Evolutionary conservation across 64 coral and sea anemone genomes (phyloP), one percentile per base, ranked within the genome.

Genomic region (Dendrophyllia cribrosa): DNA sequence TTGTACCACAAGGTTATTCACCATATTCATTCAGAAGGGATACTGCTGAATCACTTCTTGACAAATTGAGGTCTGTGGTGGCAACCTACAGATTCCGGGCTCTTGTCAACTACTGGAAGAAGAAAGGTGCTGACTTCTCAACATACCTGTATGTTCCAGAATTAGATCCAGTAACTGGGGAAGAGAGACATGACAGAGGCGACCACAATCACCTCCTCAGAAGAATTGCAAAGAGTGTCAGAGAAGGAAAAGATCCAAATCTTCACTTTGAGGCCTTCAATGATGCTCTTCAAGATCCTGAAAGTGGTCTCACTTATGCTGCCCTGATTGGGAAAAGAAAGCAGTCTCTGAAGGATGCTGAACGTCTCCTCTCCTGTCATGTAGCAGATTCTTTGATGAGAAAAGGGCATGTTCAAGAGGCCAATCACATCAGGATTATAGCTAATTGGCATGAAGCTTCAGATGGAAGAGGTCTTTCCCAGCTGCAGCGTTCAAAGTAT

Each of bases 141-240:
- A 9, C 45, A 0, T 76, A 86, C 44, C 15, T 92, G 71, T 92
- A 86, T 43, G 22, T 92, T 64, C 80, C 80, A 15, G 80, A 92
- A 19, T 4, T 92, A 5, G 90, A 92, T n/a, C 71, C 80, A 11
- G 20, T 86, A 0, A 85, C 80, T 16, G 47, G 20, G 21, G 66
- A 51, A 9, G 64, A 79, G 5, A 76, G 64, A 2, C 88, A 80
- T 81, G 88, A 90, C 23, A 72, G 88, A 12, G 64, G 75, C 1
- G 88, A 90, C 88, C 88, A 80, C 14, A 90, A 90, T 15, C 88
- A 90, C 46, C 49, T 90, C 12, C 47, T 90, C 0, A 75, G 76
- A 5, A 17, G 58, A 21, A 75, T 76, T 74, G 86, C 70, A 1
- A 88, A 88, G 34, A 88, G 86, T n/a, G 76, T 74, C 16, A 23